Evolutionary conservation across 2,113 vertebrate genomes (phyloP).

Genomic region (Megaptera novaeangliae): DNA sequence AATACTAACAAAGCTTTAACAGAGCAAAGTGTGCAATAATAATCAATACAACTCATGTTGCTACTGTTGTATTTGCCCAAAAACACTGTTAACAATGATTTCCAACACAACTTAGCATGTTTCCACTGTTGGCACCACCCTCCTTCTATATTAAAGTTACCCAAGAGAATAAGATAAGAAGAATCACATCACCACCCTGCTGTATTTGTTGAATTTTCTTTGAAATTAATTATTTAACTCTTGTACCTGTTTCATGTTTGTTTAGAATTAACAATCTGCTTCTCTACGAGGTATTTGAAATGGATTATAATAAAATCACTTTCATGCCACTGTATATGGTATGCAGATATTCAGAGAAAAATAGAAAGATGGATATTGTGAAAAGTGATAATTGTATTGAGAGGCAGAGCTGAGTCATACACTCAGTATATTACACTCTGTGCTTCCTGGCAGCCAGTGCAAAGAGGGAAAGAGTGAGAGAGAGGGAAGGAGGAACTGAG

Average conservation of each 20-base stretch:
- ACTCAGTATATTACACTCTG: not conserved
- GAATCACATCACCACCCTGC: not conserved
- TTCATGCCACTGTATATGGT: not conserved
- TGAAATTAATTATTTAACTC: not conserved
- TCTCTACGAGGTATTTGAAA: not conserved
- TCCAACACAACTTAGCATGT: not conserved
- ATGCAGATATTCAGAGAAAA: not conserved
- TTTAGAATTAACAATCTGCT: not conserved
- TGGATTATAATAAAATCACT: not conserved
- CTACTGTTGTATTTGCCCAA: not conserved
- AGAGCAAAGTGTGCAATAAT: not conserved
- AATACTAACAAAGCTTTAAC: slow-evolving; percentile 38
- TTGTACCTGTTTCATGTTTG: not conserved
- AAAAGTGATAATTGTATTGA: not conserved
- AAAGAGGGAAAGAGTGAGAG: not conserved
- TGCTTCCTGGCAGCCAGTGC: not conserved
- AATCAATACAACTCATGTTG: slow-evolving; percentile 60
- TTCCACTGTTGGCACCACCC: not conserved
- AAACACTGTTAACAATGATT: slow-evolving; percentile 65
- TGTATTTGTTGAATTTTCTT: not conserved
- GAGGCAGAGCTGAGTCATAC: not conserved
- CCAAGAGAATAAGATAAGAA: not conserved
- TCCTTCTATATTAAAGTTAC: not conserved
- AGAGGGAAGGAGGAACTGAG: too few relatives aligned
- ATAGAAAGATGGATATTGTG: not conserved